Evolutionary conservation across 1,140 invertebrate genomes (phyloP).

Genomic region (Stegodyphus dumicola): DNA sequence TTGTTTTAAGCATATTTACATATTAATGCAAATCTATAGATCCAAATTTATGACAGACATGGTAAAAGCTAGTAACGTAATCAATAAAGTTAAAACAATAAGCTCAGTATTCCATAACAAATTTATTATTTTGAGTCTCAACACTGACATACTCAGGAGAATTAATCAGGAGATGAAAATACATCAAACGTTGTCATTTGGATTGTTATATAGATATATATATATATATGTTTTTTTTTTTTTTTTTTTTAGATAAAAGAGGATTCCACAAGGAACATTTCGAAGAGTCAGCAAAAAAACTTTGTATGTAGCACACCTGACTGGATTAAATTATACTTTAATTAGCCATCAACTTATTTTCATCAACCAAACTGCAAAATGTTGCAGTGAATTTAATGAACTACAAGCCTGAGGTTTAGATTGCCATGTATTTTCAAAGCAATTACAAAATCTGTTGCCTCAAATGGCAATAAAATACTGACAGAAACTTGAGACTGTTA

Average conservation of each 20-base stretch:
- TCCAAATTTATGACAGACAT: too few relatives aligned
- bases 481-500: too few relatives aligned
- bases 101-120: slow-evolving; percentile 48
- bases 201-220: too few relatives aligned
- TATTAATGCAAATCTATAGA: too few relatives aligned
- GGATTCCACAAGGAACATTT: background rate
- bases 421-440: background rate
- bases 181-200: background rate
- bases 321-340: background rate
- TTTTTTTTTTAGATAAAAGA: background rate
- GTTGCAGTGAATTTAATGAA: background rate
- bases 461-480: too few relatives aligned
- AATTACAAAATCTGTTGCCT: background rate
- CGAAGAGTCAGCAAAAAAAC: background rate
- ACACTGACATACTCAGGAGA: slow-evolving; percentile 31
- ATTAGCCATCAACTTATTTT: background rate
- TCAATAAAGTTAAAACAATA: too few relatives aligned
- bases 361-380: background rate
- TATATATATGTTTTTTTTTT: too few relatives aligned
- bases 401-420: background rate
- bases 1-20: too few relatives aligned
- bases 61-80: too few relatives aligned
- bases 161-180: slow-evolving; percentile 37
- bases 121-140: slow-evolving; percentile 56
- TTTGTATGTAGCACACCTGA: background rate